Evolutionary conservation across 2,113 vertebrate genomes (phyloP).

Genomic region (Alexandromys fortis): DNA sequence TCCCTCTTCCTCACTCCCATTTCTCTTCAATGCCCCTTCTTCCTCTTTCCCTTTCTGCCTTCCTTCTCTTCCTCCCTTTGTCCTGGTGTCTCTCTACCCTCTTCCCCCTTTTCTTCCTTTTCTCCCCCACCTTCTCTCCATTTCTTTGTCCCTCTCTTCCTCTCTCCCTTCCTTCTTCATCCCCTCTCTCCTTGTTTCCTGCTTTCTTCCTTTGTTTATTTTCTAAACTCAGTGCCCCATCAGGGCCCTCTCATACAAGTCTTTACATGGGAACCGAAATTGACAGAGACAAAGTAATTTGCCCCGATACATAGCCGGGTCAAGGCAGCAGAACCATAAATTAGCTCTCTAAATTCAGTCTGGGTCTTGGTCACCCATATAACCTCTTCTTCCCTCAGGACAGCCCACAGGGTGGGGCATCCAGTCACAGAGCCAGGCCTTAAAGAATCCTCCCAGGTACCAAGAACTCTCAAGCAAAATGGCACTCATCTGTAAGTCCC

Average conservation of each 20-base stretch:
- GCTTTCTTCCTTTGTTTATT: accelerated
- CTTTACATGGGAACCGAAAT: background rate
- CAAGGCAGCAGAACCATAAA: constrained; percentile 7
- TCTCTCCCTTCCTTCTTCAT: too few relatives aligned
- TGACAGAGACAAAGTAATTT: background rate
- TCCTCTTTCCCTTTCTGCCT: too few relatives aligned
- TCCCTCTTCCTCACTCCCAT: too few relatives aligned
- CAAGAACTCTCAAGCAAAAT: background rate
- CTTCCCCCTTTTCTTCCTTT: too few relatives aligned
- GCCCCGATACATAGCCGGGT: background rate
- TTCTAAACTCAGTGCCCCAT: background rate
- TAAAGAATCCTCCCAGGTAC: background rate
- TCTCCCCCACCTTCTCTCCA: background rate
- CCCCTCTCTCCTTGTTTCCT: too few relatives aligned
- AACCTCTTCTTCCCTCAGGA: background rate
- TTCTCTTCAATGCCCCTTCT: too few relatives aligned
- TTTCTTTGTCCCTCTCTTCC: too few relatives aligned
- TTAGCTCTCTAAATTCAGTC: background rate
- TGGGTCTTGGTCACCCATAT: background rate
- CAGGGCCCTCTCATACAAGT: background rate
- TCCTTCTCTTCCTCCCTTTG: background rate
- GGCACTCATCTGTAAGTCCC: constrained; percentile 4
- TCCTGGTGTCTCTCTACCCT: too few relatives aligned
- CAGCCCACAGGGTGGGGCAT: accelerated
- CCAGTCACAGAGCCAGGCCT: background rate